These are phyloP conservation scores for Eupsilia transversa DNA, from an alignment of 2,888 invertebrate genomes.

Conservation along the genomic window DNA sequence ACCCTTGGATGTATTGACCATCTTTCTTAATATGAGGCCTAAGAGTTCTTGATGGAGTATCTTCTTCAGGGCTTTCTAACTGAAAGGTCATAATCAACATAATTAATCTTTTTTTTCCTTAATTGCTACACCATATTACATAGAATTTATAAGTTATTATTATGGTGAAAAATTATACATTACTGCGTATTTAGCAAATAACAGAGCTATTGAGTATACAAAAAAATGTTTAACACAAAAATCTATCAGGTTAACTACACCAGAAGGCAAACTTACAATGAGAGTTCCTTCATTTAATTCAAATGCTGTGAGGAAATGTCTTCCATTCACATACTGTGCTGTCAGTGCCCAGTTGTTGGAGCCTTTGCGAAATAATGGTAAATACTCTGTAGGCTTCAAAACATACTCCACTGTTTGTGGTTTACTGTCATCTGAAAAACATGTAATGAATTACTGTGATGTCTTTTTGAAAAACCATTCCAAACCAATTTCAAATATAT, in stretches of 20 bases:
- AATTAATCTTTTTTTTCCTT: background rate
- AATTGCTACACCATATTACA: too few species aligned
- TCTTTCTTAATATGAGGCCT: conserved; percentile 84
- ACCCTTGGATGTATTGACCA: conserved; percentile 81
- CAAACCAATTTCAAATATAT: conserved; percentile 5
- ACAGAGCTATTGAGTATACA: background rate
- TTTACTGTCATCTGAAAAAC: conserved; percentile 81
- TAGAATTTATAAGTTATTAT: background rate
- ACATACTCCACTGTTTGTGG: conserved; percentile 85
- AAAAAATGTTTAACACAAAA: background rate
- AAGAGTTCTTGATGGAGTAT: conserved; percentile 83
- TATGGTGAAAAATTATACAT: background rate
- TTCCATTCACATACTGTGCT: conserved; percentile 88
- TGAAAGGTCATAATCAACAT: conserved; percentile 60
- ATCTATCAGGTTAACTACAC: background rate
- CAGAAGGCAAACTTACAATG: conserved; percentile 79
- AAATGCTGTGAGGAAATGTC: conserved; percentile 88
- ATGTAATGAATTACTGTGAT: background rate
- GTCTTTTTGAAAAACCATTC: background rate
- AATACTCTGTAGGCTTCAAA: conserved; percentile 84
- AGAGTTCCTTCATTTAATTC: conserved; percentile 87
- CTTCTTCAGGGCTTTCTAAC: conserved; percentile 88
- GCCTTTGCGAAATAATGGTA: conserved; percentile 84
- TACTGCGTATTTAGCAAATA: background rate
- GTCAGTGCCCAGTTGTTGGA: conserved; percentile 87